Conservation (phyloP, 2,888 invertebrate genomes). For the Lacanobia wlatinum region DNA sequence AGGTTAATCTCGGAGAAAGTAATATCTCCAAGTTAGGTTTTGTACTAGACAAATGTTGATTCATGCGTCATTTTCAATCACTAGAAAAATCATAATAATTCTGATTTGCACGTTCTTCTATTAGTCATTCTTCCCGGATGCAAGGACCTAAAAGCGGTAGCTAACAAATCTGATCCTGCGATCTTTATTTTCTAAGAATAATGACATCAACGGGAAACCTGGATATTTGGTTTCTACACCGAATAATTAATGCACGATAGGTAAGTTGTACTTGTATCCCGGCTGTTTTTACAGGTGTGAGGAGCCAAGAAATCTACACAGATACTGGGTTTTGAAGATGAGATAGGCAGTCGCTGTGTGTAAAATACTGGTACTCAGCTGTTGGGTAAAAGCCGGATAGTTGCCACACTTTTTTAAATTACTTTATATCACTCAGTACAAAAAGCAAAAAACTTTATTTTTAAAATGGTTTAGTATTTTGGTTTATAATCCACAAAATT, state of each 20-base stretch:
- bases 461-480: too few relatives aligned
- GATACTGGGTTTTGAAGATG: too few relatives aligned
- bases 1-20: constrained; percentile 43
- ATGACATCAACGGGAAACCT: not conserved
- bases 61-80: not conserved
- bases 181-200: not conserved
- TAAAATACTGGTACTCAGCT: not conserved
- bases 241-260: too few relatives aligned
- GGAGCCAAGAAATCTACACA: not conserved
- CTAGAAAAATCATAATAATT: constrained; percentile 1
- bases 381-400: too few relatives aligned
- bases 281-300: not conserved
- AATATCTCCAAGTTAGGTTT: not conserved
- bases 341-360: not conserved
- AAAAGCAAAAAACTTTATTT: too few relatives aligned
- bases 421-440: too few relatives aligned
- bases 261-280: too few relatives aligned
- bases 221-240: not conserved
- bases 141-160: not conserved
- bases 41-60: not conserved
- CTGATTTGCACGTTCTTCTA: not conserved
- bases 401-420: too few relatives aligned
- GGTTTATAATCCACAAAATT: too few relatives aligned
- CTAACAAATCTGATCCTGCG: not conserved
- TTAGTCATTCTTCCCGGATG: not conserved